Conservation (phyloP, 2,797 vertebrate species). For the Cercopithecus hamlyni region DNA sequence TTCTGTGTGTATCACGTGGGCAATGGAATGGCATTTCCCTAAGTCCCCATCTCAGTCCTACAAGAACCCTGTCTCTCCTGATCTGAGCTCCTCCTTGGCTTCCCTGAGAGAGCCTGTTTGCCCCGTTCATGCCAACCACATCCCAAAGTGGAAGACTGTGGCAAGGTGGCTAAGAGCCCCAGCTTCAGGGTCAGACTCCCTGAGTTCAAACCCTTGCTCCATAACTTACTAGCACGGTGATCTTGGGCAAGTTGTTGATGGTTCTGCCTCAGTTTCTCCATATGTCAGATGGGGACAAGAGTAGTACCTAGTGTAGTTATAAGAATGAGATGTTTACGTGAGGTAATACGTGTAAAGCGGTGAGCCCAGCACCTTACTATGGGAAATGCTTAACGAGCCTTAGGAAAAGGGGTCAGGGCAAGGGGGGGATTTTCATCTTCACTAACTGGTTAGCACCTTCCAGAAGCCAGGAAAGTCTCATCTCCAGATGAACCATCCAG, state of each 20-base stretch:
- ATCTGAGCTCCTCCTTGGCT: not conserved
- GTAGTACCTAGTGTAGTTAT: not conserved
- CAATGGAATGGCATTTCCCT: not conserved
- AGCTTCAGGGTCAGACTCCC: not conserved
- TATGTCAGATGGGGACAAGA: not conserved
- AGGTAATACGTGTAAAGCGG: not conserved
- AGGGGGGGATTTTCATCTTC: not conserved
- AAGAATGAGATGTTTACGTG: not conserved
- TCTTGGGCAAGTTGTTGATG: not conserved
- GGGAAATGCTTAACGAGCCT: not conserved
- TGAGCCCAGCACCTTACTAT: not conserved
- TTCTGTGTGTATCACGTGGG: not conserved
- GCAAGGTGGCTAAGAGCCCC: not conserved
- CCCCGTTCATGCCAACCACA: not conserved
- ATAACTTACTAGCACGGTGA: not conserved
- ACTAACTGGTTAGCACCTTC: not conserved
- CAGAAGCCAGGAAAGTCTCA: not conserved
- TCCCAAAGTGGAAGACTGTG: not conserved
- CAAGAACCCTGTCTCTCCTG: not conserved
- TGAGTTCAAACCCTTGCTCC: not conserved
- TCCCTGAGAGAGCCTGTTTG: not conserved
- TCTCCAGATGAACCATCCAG: not conserved
- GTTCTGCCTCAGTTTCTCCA: not conserved
- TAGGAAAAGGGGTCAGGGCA: not conserved
- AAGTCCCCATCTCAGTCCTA: not conserved